phyloP scores from a whole-genome alignment of 2,797 vertebrate genomes.

The Varecia variegata region DNA sequence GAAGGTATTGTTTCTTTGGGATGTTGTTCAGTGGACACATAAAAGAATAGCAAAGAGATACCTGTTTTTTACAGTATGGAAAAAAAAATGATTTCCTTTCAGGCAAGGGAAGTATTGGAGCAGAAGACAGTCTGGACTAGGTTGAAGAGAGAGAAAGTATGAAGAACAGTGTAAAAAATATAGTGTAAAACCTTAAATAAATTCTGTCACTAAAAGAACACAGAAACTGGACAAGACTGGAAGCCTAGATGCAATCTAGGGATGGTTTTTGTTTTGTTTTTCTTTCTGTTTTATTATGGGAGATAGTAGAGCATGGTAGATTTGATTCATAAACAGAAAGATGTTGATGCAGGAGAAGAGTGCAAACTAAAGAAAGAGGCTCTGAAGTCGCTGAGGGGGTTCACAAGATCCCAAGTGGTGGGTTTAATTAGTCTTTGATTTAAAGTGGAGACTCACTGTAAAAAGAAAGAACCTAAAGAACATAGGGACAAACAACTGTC shows the following conservation, averaged over 20 bases:
- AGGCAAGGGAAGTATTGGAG: rapidly evolving
- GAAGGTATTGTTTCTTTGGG: too few species aligned
- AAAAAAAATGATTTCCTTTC: background rate
- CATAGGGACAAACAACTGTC: background rate
- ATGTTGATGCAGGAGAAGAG: background rate
- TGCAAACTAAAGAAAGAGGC: background rate
- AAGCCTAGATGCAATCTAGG: background rate
- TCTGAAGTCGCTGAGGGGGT: background rate
- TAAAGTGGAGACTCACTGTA: background rate
- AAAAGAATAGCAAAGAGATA: background rate
- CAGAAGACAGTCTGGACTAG: background rate
- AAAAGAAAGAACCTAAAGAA: background rate
- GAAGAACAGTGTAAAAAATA: background rate
- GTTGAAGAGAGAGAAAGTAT: background rate
- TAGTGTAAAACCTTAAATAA: background rate
- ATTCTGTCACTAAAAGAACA: background rate
- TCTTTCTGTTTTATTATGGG: background rate
- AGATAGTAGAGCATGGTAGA: background rate
- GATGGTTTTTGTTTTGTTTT: background rate
- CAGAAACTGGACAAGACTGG: background rate
- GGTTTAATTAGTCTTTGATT: background rate
- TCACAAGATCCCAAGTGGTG: background rate
- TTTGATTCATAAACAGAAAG: background rate
- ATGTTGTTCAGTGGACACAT: background rate
- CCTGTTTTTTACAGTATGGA: background rate